These are phyloP conservation scores for Barypeithes pellucidus DNA, from an alignment of 2,888 invertebrate genomes.

Conservation along the genomic window DNA sequence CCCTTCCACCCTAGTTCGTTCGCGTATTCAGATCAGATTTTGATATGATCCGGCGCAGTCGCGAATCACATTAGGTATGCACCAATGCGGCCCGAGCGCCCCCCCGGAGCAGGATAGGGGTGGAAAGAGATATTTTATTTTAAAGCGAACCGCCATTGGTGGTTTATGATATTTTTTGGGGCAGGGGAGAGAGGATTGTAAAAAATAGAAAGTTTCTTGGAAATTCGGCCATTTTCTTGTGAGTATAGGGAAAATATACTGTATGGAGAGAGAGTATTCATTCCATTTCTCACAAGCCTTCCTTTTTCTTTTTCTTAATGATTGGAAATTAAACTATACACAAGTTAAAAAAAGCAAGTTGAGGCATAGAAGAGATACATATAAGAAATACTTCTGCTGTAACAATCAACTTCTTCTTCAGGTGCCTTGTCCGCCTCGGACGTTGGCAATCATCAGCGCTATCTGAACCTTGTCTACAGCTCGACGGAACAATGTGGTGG, in stretches of 20 bases:
- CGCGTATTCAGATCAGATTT: conserved; percentile 59
- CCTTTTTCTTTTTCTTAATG: too few species aligned
- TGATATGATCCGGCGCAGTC: conserved; percentile 66
- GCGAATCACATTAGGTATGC: conserved; percentile 72
- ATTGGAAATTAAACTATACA: too few species aligned
- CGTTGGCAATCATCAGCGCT: too few species aligned
- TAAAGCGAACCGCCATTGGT: conserved; percentile 69
- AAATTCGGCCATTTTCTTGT: conserved; percentile 40
- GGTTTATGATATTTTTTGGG: conserved; percentile 59
- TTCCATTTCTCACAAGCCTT: too few species aligned
- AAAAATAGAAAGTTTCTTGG: conserved; percentile 36
- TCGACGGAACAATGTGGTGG: too few species aligned
- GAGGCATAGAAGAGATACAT: too few species aligned
- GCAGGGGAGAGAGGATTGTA: conserved; percentile 36
- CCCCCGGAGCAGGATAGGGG: conserved; percentile 63
- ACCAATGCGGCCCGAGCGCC: conserved; percentile 67
- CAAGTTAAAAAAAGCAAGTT: too few species aligned
- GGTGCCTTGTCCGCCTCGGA: too few species aligned
- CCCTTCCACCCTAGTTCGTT: conserved; percentile 23
- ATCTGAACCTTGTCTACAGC: too few species aligned
- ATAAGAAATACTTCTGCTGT: too few species aligned
- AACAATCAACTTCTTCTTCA: too few species aligned
- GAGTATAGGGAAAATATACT: not conserved
- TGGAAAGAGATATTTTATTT: conserved; percentile 67
- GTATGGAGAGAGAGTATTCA: too few species aligned